A percentile compares a stretch with the other conserved stretches of the same genome.
phyloP scores from a whole-genome alignment of 2,888 invertebrate species.

The Dexiosoma caninum region DNA sequence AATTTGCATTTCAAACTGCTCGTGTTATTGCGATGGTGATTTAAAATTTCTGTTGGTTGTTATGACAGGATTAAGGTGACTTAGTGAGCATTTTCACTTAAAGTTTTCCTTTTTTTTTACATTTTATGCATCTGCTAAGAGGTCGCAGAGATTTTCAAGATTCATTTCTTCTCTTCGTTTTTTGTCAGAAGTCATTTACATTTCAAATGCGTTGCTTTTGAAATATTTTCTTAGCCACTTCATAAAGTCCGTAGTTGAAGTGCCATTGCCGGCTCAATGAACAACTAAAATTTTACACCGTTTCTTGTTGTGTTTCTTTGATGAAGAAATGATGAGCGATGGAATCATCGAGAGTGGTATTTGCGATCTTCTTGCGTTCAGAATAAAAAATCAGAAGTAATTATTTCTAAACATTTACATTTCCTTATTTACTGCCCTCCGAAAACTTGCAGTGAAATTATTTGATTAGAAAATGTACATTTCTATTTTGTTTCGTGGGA shows the following conservation, averaged over 20 bases:
- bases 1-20: conserved; percentile 32
- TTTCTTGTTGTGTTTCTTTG: not conserved
- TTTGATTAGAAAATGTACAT: not conserved
- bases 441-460: too few relatives aligned
- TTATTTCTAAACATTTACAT: too few relatives aligned
- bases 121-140: conserved; percentile 19
- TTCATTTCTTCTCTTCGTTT: conserved; percentile 44
- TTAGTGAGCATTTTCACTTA: not conserved
- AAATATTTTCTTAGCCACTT: conserved; percentile 51
- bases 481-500: not conserved
- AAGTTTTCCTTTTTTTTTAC: not conserved
- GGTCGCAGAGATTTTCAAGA: conserved; percentile 23
- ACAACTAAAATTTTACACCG: conserved; percentile 14
- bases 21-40: not conserved
- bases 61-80: conserved; percentile 18
- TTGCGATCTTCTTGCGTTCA: too few relatives aligned
- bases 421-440: too few relatives aligned
- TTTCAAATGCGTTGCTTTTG: conserved; percentile 36
- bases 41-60: not conserved
- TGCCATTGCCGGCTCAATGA: not conserved
- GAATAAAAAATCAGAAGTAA: too few relatives aligned
- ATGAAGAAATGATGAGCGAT: not conserved
- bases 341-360: too few relatives aligned
- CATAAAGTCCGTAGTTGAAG: conserved; percentile 49
- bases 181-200: conserved; percentile 49